These are phyloP conservation scores for Octodonta nipae DNA, from an alignment of 2,888 invertebrate species.

Conservation along the genomic window DNA sequence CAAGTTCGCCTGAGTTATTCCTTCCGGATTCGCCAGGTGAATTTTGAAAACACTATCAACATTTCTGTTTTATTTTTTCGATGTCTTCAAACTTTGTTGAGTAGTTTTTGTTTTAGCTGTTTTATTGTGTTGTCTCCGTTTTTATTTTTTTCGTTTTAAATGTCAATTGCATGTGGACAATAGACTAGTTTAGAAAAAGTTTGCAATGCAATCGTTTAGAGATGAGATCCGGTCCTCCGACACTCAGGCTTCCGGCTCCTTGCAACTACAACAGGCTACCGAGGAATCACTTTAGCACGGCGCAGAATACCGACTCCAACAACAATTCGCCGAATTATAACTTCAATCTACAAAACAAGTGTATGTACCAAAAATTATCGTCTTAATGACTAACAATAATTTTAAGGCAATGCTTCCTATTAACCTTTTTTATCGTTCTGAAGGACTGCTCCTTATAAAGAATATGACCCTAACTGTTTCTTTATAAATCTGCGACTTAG, in stretches of 20 bases:
- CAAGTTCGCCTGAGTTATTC: constrained; percentile 26
- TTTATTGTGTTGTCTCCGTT: constrained; percentile 7
- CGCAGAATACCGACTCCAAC: constrained; percentile 27
- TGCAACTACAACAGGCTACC: constrained; percentile 15
- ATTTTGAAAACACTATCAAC: too few species aligned
- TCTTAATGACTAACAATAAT: too few species aligned
- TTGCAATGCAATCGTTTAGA: too few species aligned
- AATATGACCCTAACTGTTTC: too few species aligned
- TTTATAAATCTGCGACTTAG: too few species aligned
- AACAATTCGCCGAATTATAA: constrained; percentile 30
- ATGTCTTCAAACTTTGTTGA: constrained; percentile 11
- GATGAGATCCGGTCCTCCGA: constrained; percentile 33
- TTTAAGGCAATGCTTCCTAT: too few species aligned
- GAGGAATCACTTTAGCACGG: constrained; percentile 12
- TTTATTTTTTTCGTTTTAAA: too few species aligned
- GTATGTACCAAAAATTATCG: constrained; percentile 30
- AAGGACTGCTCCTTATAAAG: too few species aligned
- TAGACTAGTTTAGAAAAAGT: too few species aligned
- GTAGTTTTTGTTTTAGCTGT: constrained; percentile 9
- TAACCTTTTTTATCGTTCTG: too few species aligned
- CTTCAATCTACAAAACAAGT: constrained; percentile 28
- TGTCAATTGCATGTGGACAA: too few species aligned
- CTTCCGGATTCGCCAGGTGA: constrained; percentile 31
- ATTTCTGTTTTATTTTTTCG: constrained; percentile 23
- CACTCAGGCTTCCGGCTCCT: constrained; percentile 19